Conservation (phyloP, 2,888 invertebrate genomes). For the Drosophila cognata region DNA sequence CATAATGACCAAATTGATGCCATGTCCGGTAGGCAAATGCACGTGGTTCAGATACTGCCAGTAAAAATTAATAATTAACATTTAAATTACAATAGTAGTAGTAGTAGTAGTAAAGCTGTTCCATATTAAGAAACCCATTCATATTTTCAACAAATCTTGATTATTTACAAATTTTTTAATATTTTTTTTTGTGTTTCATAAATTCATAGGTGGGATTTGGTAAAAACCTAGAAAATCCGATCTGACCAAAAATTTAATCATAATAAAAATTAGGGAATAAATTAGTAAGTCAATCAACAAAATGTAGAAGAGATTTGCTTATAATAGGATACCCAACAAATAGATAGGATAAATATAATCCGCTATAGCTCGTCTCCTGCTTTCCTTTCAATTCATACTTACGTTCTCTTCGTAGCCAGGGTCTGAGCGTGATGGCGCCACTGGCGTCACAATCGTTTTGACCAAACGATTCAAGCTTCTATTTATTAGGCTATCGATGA, state of each 20-base stretch:
- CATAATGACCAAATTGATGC: slow-evolving; percentile 77
- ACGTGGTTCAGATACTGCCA: slow-evolving; percentile 67
- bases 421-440: slow-evolving; percentile 56
- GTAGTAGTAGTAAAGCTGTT: neutral
- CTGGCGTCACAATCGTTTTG: slow-evolving; percentile 59
- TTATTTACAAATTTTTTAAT: neutral
- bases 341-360: neutral
- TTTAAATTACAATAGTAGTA: neutral
- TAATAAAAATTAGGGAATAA: no score
- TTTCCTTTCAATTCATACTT: slow-evolving; percentile 30
- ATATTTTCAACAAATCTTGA: neutral
- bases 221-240: neutral
- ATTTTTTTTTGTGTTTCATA: no score
- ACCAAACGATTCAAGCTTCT: slow-evolving; percentile 78
- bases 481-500: slow-evolving; percentile 71
- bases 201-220: neutral
- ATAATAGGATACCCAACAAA: neutral
- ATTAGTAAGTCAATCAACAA: neutral
- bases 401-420: slow-evolving; percentile 68
- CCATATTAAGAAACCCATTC: neutral
- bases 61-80: neutral
- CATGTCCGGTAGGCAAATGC: slow-evolving; percentile 70
- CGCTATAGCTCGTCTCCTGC: neutral
- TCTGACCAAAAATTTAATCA: neutral
- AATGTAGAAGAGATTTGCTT: neutral